Percentiles rank a stretch among this genome's conserved stretches.
Evolutionary conservation across 1,140 invertebrate genomes (phyloP).

Genomic region (Probaryconus sp.): DNA sequence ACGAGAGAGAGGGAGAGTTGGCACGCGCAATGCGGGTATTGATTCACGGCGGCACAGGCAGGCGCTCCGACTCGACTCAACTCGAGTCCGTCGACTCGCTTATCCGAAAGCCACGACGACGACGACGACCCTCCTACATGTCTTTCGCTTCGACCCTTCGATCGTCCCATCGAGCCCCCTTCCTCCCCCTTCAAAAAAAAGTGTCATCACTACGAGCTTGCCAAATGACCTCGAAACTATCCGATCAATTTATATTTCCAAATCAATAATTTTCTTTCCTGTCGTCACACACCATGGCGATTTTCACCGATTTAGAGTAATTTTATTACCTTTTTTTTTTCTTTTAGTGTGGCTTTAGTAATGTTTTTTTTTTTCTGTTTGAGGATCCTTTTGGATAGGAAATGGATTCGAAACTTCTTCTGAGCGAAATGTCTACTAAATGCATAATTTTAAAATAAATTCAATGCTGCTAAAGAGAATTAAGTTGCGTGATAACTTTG

Average conservation of each 20-base stretch:
- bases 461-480: too few relatives aligned
- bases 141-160: slow-evolving; percentile 40
- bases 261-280: slow-evolving; percentile 46
- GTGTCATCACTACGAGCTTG: slow-evolving; percentile 52
- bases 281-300: too few relatives aligned
- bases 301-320: too few relatives aligned
- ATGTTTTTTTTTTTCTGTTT: too few relatives aligned
- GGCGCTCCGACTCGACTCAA: slow-evolving; percentile 73
- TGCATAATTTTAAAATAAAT: too few relatives aligned
- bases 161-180: slow-evolving; percentile 52
- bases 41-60: slow-evolving; percentile 76
- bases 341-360: too few relatives aligned
- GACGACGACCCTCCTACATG: slow-evolving; percentile 51
- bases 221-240: slow-evolving; percentile 56
- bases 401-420: too few relatives aligned
- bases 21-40: slow-evolving; percentile 79
- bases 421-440: too few relatives aligned
- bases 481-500: too few relatives aligned
- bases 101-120: slow-evolving; percentile 60
- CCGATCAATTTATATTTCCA: slow-evolving; percentile 46
- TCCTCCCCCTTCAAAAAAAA: too few relatives aligned
- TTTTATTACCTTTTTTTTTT: too few relatives aligned
- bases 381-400: too few relatives aligned
- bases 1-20: slow-evolving; percentile 69
- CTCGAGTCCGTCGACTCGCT: slow-evolving; percentile 72